Conservation (phyloP, 2,797 vertebrate genomes). For the Hydrophis major region DNA sequence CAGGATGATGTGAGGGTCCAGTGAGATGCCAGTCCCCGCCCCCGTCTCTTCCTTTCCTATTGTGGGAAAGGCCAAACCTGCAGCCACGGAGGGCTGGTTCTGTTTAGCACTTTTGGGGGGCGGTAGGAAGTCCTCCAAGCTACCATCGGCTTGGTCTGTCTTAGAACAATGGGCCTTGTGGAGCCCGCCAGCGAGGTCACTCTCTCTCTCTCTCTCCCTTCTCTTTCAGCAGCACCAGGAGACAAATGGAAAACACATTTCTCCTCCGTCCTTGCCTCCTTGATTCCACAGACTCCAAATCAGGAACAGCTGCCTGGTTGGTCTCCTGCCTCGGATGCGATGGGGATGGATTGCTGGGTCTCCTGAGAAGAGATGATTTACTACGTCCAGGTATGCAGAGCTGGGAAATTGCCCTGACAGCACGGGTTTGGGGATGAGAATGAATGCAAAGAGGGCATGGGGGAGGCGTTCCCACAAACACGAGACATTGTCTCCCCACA, state of each 20-base stretch:
- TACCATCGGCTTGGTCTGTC: not conserved
- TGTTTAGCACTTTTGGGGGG: constrained; percentile 36
- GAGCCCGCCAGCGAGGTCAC: not conserved
- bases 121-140: not conserved
- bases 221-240: not conserved
- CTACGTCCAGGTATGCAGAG: constrained; percentile 46
- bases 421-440: rapidly evolving
- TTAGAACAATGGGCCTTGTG: not conserved
- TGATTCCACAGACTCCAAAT: not conserved
- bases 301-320: constrained; percentile 56
- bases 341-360: constrained; percentile 5
- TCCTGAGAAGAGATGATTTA: not conserved
- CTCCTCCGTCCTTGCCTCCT: not conserved
- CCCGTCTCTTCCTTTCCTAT: not conserved
- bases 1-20: not conserved
- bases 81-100: not conserved
- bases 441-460: not conserved
- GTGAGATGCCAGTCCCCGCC: not conserved
- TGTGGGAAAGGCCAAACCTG: constrained; percentile 60
- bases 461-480: not conserved
- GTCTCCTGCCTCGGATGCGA: not conserved
- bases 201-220: not conserved
- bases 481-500: not conserved
- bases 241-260: not conserved
- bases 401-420: rapidly evolving